Base-by-base conservation (phyloP, 2,888 invertebrate species). In the Keiferia lycopersicella region DNA sequence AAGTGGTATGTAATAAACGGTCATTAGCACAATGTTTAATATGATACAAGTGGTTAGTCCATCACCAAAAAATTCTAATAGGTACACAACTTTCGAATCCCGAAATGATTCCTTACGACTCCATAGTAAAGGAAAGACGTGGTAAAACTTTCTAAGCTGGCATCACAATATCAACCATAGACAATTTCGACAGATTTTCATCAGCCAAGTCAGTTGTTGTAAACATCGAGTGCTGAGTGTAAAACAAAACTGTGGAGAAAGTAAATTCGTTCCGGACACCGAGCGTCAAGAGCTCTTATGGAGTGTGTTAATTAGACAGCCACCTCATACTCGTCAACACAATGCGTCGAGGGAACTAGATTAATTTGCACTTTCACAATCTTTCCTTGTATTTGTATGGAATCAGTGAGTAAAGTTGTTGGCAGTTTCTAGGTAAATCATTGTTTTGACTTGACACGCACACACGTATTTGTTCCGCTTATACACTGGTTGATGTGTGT, bases 261-360 rank as follows among this genome's bases (percentile, higher is more conserved):
- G 56, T 56, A 16, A 34, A 56, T 34, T 56, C 16, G 30, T 30
- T 56, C 34, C 56, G 30, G 16, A 30, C 10, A 56, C 16, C 34
- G 56, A 56, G 10, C 34, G 10, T 16, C 16, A 16, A 10, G 51
- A 34, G 34, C 34, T 34, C 34, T 53, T 53, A 53, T 22, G 51
- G 51, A 12, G 51, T 38, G 57, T 58, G 57, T 58, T 58, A 58
- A 58, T 58, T 58, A 58, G 12, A 53, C 18, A 26, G 14, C 38
- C 14, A 22, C 18, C 11, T n/a, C 10, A 7, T 53, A 30, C 53
- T 53, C 53, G n/a, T 56, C 34, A 34, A 56, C 51, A 56, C 56
- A 56, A 56, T 56, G 34, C 26, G 30, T 16, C 26, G 56, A 56
- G 34, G 56, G 56, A 26, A 56, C 56, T 56, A n/a, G 56, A 26